Conservation (phyloP, 2,797 vertebrate species). For the Poeciliopsis infans region DNA sequence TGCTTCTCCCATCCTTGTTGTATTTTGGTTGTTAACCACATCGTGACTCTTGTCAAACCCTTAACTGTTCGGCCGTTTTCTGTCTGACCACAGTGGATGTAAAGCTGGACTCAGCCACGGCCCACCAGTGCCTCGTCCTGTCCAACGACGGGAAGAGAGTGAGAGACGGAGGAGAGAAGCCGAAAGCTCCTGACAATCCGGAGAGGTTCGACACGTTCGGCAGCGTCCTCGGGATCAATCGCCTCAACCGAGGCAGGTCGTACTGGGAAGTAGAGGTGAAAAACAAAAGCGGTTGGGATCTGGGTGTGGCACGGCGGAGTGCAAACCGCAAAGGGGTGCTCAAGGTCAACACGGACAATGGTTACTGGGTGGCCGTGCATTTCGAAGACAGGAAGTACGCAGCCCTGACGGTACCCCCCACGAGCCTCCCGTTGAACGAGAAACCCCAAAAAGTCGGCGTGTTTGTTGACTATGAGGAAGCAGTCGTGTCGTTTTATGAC, state of each 20-base stretch:
- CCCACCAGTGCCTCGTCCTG: slow-evolving; percentile 43
- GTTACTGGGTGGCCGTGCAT: slow-evolving; percentile 55
- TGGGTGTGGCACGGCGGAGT: slow-evolving; percentile 45
- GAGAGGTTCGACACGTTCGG: slow-evolving; percentile 26
- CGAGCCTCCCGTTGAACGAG: slow-evolving; percentile 10
- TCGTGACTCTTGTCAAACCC: background rate
- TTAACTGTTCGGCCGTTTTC: background rate
- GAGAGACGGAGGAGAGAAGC: slow-evolving; percentile 4
- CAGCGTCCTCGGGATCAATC: slow-evolving; percentile 47
- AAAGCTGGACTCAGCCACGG: slow-evolving; percentile 49
- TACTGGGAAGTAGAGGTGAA: slow-evolving; percentile 65
- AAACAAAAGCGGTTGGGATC: slow-evolving; percentile 46
- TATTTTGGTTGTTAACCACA: background rate
- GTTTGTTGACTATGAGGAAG: slow-evolving; percentile 63
- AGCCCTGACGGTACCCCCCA: slow-evolving; percentile 10
- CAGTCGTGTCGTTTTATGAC: slow-evolving; percentile 64
- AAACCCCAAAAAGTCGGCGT: slow-evolving; percentile 61
- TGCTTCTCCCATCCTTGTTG: background rate
- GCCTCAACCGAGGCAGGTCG: slow-evolving; percentile 34
- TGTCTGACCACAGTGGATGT: slow-evolving; percentile 48
- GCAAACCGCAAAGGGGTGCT: slow-evolving; percentile 40
- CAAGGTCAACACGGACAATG: slow-evolving; percentile 5
- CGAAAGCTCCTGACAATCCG: background rate
- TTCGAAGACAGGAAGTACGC: slow-evolving; percentile 29
- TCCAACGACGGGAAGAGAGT: slow-evolving; percentile 48